Evolutionary conservation across 2,888 invertebrate genomes (phyloP), one percentile per base, ranked within the genome.

Genomic region (Smittia sp.): DNA sequence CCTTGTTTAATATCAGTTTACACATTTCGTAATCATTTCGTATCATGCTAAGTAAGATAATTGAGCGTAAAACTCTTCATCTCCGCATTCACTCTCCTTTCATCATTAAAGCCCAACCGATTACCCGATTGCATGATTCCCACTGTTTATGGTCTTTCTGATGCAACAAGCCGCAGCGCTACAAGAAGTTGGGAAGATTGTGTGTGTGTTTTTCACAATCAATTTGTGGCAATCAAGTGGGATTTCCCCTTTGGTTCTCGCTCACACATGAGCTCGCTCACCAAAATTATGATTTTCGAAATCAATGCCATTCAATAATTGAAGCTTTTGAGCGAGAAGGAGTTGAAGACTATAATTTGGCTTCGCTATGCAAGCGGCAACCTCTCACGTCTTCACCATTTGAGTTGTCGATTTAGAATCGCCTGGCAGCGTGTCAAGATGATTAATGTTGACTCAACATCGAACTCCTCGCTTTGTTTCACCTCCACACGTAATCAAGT

Each of bases 251-350:
- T 3, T 11, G 46, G n/a, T n/a, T 7, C 7, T 39, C 39, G 46
- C 15, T 46, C 46, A 15, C 46, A 46, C 46, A 46, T 32, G 32
- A 32, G 32, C 11, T n/a, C 15, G 46, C 46, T 39, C n/a, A n/a
- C 7, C 39, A 39, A 39, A 39, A 39, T 39, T 32, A 32, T 32
- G 32, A 32, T 32, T 32, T 32, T 32, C 32, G 32, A 6, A 32
- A 46, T 46, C 46, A 46, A n/a, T 46, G 46, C 46, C 46, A 46
- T 46, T 46, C n/a, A n/a, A 46, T 46, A 46, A 46, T 46, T 46
- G 46, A 46, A n/a, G 15, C 46, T 46, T 46, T 46, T n/a, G n/a
- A 46, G 46, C 46, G 46, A 46, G 46, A 46, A 46, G 13, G 11
- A 11, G 4, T 15, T 46, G n/a, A 46, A 46, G 4, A 46, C 46